A percentile compares a stretch with the other conserved stretches of the same genome.
Conservation (phyloP, 2,113 vertebrate genomes). For the Hemiprocne comata region DNA sequence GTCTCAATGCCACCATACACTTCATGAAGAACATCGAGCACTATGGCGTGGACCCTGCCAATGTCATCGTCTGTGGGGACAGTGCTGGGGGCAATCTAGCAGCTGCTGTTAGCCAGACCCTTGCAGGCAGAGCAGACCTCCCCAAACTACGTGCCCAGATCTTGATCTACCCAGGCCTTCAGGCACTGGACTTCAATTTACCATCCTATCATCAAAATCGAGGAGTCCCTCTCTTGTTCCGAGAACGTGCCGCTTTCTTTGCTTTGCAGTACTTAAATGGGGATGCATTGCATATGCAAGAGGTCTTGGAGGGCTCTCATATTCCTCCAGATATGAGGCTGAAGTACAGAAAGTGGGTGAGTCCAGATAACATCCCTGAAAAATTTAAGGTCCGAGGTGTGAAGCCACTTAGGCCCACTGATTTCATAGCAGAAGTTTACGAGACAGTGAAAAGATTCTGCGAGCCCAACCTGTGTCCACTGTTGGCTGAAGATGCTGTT, state of each 20-base stretch:
- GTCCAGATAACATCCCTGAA: slow-evolving; percentile 77
- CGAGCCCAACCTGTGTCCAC: slow-evolving; percentile 72
- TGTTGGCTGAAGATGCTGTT: slow-evolving; percentile 75
- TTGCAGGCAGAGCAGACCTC: slow-evolving; percentile 66
- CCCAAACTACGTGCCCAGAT: slow-evolving; percentile 84
- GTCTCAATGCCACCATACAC: slow-evolving; percentile 73
- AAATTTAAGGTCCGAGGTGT: slow-evolving; percentile 72
- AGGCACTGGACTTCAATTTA: slow-evolving; percentile 83
- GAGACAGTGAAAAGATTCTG: slow-evolving; percentile 63
- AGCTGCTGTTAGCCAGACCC: slow-evolving; percentile 77
- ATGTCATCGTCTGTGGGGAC: slow-evolving; percentile 81
- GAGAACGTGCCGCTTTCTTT: slow-evolving; percentile 70
- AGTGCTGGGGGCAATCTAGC: slow-evolving; percentile 82
- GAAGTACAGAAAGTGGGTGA: slow-evolving; percentile 79
- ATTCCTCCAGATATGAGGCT: slow-evolving; percentile 77
- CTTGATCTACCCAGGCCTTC: slow-evolving; percentile 83
- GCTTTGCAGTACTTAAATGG: slow-evolving; percentile 75
- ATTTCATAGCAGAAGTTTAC: slow-evolving; percentile 75
- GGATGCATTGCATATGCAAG: slow-evolving; percentile 59
- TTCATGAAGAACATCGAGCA: slow-evolving; percentile 77
- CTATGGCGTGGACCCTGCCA: slow-evolving; percentile 77
- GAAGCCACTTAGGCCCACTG: background rate
- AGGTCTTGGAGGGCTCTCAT: slow-evolving; percentile 76
- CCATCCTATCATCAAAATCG: slow-evolving; percentile 86
- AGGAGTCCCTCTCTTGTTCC: slow-evolving; percentile 79